A percentile compares a stretch with the other conserved stretches of the same genome.
Conservation (phyloP, 1,140 invertebrate genomes). For the Penaeus indicus region DNA sequence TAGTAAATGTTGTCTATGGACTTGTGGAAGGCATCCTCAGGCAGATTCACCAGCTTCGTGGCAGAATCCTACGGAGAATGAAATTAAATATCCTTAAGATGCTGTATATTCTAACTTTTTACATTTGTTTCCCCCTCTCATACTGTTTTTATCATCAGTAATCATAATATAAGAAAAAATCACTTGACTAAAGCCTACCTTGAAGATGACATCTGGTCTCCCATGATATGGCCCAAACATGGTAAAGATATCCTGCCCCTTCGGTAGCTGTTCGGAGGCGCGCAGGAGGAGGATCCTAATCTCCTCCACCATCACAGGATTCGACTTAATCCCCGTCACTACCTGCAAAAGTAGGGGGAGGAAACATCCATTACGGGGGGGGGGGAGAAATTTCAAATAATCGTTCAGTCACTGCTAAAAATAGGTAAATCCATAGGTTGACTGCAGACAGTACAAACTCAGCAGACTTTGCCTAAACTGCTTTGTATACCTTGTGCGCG, state of each 20-base stretch:
- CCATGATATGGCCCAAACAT: conserved; percentile 73
- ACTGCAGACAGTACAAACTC: conserved; percentile 66
- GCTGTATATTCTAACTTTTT: neutral
- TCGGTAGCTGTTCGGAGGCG: conserved; percentile 70
- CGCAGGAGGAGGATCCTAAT: conserved; percentile 72
- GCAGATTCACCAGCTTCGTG: conserved; percentile 49
- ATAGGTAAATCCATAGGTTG: conserved; percentile 60
- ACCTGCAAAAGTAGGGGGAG: conserved; percentile 68
- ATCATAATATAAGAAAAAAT: neutral
- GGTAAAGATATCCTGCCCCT: conserved; percentile 70
- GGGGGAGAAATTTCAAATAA: neutral
- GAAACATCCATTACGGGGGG: neutral
- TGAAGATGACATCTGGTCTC: conserved; percentile 73
- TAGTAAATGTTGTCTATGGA: conserved; percentile 42
- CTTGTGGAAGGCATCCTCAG: conserved; percentile 45
- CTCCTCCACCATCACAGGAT: conserved; percentile 71
- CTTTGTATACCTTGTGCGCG: conserved; percentile 48
- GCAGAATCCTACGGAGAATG: conserved; percentile 52
- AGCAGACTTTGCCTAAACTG: too few relatives aligned
- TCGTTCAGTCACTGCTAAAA: neutral
- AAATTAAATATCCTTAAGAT: neutral
- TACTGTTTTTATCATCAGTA: neutral
- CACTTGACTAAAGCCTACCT: conserved; percentile 66
- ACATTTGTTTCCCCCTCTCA: neutral
- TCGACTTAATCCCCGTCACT: conserved; percentile 72